Conservation (phyloP, 2,797 vertebrate genomes). For the Botia almorhae region DNA sequence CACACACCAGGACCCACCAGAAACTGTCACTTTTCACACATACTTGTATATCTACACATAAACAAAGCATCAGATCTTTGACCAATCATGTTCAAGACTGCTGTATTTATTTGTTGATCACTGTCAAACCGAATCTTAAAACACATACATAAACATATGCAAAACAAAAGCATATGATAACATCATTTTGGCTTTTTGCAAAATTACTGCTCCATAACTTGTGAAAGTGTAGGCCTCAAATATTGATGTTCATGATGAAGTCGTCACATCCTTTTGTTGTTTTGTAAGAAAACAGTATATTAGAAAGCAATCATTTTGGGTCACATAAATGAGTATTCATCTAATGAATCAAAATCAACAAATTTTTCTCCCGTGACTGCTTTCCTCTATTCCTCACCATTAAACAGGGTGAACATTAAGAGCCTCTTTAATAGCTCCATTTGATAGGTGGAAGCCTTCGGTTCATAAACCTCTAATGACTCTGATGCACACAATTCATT, state of each 20-base stretch:
- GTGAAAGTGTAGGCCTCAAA: slow-evolving; percentile 10
- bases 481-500: slow-evolving; percentile 71
- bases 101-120: background rate
- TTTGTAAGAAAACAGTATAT: slow-evolving; percentile 29
- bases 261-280: slow-evolving; percentile 33
- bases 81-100: background rate
- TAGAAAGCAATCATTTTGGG: slow-evolving; percentile 42
- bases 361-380: slow-evolving; percentile 61
- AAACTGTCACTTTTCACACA: too few species aligned
- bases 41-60: background rate
- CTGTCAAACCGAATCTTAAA: background rate
- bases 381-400: slow-evolving; percentile 64
- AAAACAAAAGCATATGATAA: background rate
- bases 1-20: too few species aligned
- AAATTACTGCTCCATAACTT: background rate
- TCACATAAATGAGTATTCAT: slow-evolving; percentile 40
- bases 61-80: background rate
- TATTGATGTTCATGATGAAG: slow-evolving; percentile 10
- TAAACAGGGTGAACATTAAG: slow-evolving; percentile 69
- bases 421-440: slow-evolving; percentile 60
- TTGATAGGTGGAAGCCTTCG: slow-evolving; percentile 65
- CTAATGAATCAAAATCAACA: slow-evolving; percentile 62
- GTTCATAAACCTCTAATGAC: slow-evolving; percentile 73
- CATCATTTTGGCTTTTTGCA: background rate
- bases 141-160: background rate